phyloP scores from a whole-genome alignment of 2,888 invertebrate genomes.

The Deilephila porcellus region DNA sequence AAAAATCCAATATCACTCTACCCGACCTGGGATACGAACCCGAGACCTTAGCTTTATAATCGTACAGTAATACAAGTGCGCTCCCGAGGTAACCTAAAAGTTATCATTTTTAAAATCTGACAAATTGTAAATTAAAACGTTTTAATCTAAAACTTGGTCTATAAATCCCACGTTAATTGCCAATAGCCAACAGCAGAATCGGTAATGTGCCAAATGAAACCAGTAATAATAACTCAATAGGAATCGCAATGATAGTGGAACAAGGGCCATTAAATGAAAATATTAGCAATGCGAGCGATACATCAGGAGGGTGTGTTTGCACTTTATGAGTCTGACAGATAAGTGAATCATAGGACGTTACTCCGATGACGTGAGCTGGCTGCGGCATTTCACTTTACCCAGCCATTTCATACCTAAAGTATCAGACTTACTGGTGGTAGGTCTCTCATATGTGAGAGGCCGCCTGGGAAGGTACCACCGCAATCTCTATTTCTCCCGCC shows the following conservation, averaged over 20 bases:
- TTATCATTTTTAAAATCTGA: background rate
- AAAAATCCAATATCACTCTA: no score
- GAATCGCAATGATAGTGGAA: background rate
- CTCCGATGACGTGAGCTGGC: slow-evolving; percentile 46
- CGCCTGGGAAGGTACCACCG: no score
- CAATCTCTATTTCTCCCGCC: no score
- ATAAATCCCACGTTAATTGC: background rate
- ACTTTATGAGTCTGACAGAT: slow-evolving; percentile 33
- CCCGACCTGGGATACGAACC: no score
- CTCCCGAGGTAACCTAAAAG: no score
- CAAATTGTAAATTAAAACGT: no score
- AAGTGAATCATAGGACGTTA: slow-evolving; percentile 54
- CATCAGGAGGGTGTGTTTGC: background rate
- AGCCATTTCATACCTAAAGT: background rate
- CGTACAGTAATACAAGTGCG: no score
- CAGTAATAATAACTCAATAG: background rate
- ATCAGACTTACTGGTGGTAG: no score
- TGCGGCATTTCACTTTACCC: background rate
- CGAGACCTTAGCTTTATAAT: no score
- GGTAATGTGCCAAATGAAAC: slow-evolving; percentile 11
- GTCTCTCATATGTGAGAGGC: no score
- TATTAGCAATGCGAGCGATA: background rate
- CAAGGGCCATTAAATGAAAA: slow-evolving; percentile 5
- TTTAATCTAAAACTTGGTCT: no score
- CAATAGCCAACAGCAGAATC: background rate